Base-by-base conservation (phyloP, 2,113 vertebrate species). In the Natator depressus region DNA sequence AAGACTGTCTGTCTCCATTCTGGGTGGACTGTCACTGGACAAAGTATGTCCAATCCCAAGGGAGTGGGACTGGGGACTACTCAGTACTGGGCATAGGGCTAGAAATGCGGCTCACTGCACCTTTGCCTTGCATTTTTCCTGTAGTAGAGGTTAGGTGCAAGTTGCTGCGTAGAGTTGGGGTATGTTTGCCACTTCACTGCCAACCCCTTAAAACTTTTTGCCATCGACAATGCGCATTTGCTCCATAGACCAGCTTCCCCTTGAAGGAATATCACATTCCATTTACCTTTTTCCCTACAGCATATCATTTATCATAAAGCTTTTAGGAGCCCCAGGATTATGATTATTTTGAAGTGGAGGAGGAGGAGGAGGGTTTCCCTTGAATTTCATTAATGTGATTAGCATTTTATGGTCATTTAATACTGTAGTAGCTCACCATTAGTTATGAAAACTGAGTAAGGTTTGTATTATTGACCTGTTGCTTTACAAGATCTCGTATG, bases 1-100 rank as follows among this genome's bases (percentile, higher is more conserved):
- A 38, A 12, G 24, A 29, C n/a, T 0, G 42, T 0, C 1, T 53
- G 10, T 0, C 0, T 2, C 46, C 0, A 0, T 5, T 25, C 13
- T 3, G 0, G 38, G 31, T 2, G 0, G 1, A 0, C 54, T 46
- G 54, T 69, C 54, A 17, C 35, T 38, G 9, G 14, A 53, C 35
- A 53, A 53, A 75, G 57, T 46, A 8, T 7, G 38, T 10, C 25
- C 35, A n/a, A 5, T 80, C 35, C n/a, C 35, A 47, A 51, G 72
- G n/a, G 16, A 3, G 3, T 25, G 5, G 80, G 47, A n/a, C 10
- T 22, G 65, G 89, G 62, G 50, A 57, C 79, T 89, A 46, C 17
- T 38, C 35, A 3, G 9, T 46, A 24, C 46, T 72, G 65, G 22
- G 20, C 53, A 8, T 54, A n/a, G n/a, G 10, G 57, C 57, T 72